Base-by-base conservation (phyloP, 2,888 invertebrate genomes). In the Tiliacea aurago region DNA sequence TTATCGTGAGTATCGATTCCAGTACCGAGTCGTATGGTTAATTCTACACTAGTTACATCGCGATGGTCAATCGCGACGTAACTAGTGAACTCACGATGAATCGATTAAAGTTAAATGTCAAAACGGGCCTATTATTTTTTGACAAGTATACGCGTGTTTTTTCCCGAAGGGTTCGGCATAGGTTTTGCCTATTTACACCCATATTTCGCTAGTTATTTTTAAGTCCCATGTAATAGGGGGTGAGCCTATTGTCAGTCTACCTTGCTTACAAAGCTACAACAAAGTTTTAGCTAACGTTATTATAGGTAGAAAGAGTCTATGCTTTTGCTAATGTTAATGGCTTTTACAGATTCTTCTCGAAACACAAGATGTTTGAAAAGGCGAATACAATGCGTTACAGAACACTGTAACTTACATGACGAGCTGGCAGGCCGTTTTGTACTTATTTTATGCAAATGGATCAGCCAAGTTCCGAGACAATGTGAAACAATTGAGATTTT, bases 401-500 rank as follows among this genome's bases (percentile, higher is more conserved):
- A 15, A 68, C 18, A 18, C 33, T 13, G 20, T 49, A 18, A 47
- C 15, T 33, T 37, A 70, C n/a, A 43, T 15, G 41, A 41, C 5
- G 20, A 78, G 20, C 6, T 64, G 51, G 41, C 56, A 59, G 33
- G 13, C 11, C 7, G 23, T 37, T 23, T 33, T 23, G 23, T 23
- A 23, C 15, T 15, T 20, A 61, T 61, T 78, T n/a, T 13, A 59
- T 76, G 73, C 47, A 76, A 78, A 76, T 58, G 13, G 23, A 59
- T 49, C 13, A 23, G 37, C 13, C 11, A 47, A 18, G 20, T 15
- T 23, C 1, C 15, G 13, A 15, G 20, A 18, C 23, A 55, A 15
- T 55, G 55, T 28, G 11, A 37, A 62, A 33, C 20, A 76, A 56
- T 49, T n/a, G 20, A 5, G 0, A 23, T 33, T 43, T 59, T 43